Evolutionary conservation across 2,113 vertebrate species (phyloP), one percentile per base, ranked within the genome.

Genomic region (Triplophysa rosa): DNA sequence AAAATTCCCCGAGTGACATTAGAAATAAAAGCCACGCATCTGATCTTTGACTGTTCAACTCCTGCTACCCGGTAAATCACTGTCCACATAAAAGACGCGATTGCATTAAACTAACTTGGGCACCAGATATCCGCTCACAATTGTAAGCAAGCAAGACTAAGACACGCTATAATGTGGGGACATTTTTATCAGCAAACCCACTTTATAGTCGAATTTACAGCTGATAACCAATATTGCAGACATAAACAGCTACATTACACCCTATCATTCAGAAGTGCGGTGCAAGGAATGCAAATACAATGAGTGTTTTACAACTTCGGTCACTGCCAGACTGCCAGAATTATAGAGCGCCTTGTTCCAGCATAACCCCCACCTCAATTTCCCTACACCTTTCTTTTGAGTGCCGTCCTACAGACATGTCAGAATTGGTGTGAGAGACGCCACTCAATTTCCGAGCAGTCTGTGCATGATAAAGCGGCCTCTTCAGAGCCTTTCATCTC

Each of bases 1-100:
- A 71, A 85, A 89, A 87, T 90, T 89, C 90, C 87, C 67, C 64
- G 69, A 87, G 87, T 87, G 77, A 87, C 85, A 74, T 78, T 59
- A 63, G 85, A 82, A 88, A 90, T 86, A 88, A 90, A 86, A 67
- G 79, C 68, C 69, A 71, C 37, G 64, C 47, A 66, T 79, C 58
- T 19, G 40, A 82, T 67, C 62, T 59, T 77, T 45, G 74, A 56
- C 63, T 72, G 33, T 69, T 76, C 62, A 63, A 73, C 75, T 80
- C 58, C 67, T 67, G 81, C 47, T 79, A 80, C 69, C 81, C 80
- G 79, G 45, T 79, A 81, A 83, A 81, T 83, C 71, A 82, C 29
- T 12, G 37, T 64, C 24, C 78, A 68, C 66, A 54, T 73, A 73
- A 73, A 73, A 73, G 71, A 73, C 71, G 37, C 71, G 24, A 14